phyloP scores from a whole-genome alignment of 2,797 vertebrate genomes.

The Acropternis orthonyx region DNA sequence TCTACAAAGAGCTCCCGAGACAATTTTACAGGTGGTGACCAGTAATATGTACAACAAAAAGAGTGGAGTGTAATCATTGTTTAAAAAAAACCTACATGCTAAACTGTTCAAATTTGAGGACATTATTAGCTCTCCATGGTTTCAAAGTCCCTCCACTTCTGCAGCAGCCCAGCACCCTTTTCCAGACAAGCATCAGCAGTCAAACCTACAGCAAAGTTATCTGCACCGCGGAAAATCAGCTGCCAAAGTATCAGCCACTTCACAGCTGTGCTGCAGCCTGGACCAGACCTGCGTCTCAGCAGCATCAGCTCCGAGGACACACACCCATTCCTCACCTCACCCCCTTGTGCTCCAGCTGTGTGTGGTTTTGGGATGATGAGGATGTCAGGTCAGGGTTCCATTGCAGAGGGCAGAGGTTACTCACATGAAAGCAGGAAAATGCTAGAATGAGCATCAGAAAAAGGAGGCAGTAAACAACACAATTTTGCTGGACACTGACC shows the following conservation, averaged over 20 bases:
- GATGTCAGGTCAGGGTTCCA: not conserved
- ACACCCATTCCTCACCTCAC: not conserved
- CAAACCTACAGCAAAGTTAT: not conserved
- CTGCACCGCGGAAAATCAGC: not conserved
- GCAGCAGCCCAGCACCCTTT: not conserved
- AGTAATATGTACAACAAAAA: not conserved
- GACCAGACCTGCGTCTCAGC: not conserved
- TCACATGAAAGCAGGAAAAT: not conserved
- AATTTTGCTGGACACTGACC: not conserved
- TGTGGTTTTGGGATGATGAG: not conserved
- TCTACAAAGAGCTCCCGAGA: not conserved
- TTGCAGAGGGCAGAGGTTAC: not conserved
- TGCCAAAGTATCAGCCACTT: not conserved
- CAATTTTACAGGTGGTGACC: not conserved
- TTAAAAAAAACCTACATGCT: not conserved
- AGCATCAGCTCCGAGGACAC: not conserved
- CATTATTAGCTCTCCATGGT: not conserved
- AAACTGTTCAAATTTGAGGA: not conserved
- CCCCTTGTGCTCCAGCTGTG: not conserved
- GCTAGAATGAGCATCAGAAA: not conserved
- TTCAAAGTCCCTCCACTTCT: not conserved
- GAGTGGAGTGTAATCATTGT: not conserved
- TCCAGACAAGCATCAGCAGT: not conserved
- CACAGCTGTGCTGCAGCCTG: not conserved
- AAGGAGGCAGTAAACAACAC: not conserved